Base-by-base conservation (phyloP, 92 coral and sea anemone species). In the Actinernus sp. region DNA sequence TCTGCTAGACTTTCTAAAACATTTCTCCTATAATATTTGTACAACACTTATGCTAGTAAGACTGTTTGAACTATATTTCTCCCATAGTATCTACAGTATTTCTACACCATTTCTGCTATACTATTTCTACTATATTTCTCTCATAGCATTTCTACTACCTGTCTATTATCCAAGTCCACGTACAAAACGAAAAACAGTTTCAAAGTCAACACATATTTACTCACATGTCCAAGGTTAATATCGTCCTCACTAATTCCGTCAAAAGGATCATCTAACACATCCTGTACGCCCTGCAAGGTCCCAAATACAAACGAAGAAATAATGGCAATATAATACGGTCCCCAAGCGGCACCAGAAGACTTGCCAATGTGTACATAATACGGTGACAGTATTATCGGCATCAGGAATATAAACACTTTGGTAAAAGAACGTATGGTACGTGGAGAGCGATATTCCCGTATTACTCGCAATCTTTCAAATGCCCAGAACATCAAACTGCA, bases 231-330 rank as follows among this genome's bases (percentile, higher is more conserved):
- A 31, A 91, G 85, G 49, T 94, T 91, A 5, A 94, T 84, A 59
- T 91, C 98, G 58, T 94, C 98, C 58, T 91, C 98, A 27, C 97
- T 88, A 34, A 94, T 94, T 0, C 98, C 98, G 59, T 94, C 98
- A 67, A 94, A 94, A 1, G 98, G 98, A 58, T 94, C 97, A 38
- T 94, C 98, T 41, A 94, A 77, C 39, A 90, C 83, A 50, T 94
- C 98, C 63, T 94, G 98, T 11, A 94, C 98, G 34, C 97, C 97
- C 62, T 94, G 98, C 10, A 94, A 65, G 8, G 98, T 79, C 17
- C 98, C 98, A 60, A 87, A 94, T 7, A 94, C 83, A 55, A 94
- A 94, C 16, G 98, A 87, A 3, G 88, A 73, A 20, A 91, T 39
- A 31, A 87, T 71, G 17, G 97, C 86, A 3, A 94, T 78, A 71